These are phyloP conservation scores for Poeciliopsis occidentalis DNA, from an alignment of 2,113 vertebrate species.

Conservation along the genomic window DNA sequence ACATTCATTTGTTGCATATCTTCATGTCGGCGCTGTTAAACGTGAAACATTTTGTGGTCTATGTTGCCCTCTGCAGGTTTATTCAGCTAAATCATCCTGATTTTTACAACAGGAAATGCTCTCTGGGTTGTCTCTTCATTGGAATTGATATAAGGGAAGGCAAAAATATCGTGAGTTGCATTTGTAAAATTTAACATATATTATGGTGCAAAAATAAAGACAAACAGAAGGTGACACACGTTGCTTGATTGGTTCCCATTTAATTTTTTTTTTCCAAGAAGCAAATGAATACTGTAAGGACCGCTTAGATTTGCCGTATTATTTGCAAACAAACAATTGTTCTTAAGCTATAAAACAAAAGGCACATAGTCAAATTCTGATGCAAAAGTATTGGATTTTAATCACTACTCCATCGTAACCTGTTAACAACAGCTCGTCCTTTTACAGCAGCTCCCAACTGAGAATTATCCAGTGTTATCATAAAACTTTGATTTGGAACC, in stretches of 20 bases:
- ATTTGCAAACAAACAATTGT: background rate
- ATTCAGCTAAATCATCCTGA: background rate
- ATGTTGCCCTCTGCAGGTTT: background rate
- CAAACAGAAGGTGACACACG: background rate
- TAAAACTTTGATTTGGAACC: slow-evolving; percentile 67
- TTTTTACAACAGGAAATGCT: background rate
- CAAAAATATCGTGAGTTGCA: background rate
- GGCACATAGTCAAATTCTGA: slow-evolving; percentile 74
- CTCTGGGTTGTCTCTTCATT: background rate
- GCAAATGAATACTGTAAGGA: slow-evolving; percentile 39
- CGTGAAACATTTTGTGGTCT: background rate
- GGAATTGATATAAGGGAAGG: background rate
- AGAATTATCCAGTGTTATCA: slow-evolving; percentile 85
- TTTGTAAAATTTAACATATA: background rate
- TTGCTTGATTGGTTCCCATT: background rate
- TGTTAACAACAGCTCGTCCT: slow-evolving; percentile 59
- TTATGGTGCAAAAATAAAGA: background rate
- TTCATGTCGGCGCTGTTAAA: background rate
- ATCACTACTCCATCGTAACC: slow-evolving; percentile 71
- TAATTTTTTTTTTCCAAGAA: background rate
- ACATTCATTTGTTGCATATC: background rate
- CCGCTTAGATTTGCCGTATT: background rate
- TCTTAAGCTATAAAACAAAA: slow-evolving; percentile 54
- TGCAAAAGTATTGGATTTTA: slow-evolving; percentile 71
- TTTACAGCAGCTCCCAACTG: slow-evolving; percentile 39